Evolutionary conservation across 2,888 invertebrate species (phyloP).

Genomic region (Anticlea derivata): DNA sequence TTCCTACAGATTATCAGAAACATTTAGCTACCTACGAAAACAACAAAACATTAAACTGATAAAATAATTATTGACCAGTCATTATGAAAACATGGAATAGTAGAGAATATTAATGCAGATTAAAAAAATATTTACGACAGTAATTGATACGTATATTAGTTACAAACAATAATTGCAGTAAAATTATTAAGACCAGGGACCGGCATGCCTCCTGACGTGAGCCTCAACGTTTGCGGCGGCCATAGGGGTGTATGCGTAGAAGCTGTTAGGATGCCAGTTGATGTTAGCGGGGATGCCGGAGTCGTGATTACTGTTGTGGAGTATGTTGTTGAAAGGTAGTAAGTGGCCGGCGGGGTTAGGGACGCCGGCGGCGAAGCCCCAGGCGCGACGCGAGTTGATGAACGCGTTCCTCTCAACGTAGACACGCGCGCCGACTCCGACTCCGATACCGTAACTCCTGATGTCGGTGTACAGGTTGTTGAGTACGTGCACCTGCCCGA

Average conservation of each 20-base stretch:
- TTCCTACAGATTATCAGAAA: too few species aligned
- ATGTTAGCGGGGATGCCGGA: background rate
- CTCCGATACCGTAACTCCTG: constrained; percentile 18
- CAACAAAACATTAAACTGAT: too few species aligned
- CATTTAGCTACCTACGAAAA: too few species aligned
- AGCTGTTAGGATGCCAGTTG: background rate
- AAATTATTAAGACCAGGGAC: too few species aligned
- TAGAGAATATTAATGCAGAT: too few species aligned
- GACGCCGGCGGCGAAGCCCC: constrained; percentile 15
- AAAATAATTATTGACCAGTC: too few species aligned
- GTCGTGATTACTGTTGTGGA: background rate
- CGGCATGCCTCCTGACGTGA: constrained; percentile 17
- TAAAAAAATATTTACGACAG: too few species aligned
- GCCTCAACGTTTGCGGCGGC: background rate
- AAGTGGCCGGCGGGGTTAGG: constrained; percentile 11
- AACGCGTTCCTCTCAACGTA: constrained; percentile 28
- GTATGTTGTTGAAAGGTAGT: constrained; percentile 11
- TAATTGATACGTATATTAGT: too few species aligned
- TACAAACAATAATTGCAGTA: too few species aligned
- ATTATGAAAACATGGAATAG: too few species aligned
- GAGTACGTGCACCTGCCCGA: constrained; percentile 27
- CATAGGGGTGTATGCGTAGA: constrained; percentile 2
- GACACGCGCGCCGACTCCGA: constrained; percentile 18
- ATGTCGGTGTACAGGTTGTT: constrained; percentile 34
- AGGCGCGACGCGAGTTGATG: constrained; percentile 21